Conservation (phyloP, 2,113 vertebrate species). For the Rattus rattus region DNA sequence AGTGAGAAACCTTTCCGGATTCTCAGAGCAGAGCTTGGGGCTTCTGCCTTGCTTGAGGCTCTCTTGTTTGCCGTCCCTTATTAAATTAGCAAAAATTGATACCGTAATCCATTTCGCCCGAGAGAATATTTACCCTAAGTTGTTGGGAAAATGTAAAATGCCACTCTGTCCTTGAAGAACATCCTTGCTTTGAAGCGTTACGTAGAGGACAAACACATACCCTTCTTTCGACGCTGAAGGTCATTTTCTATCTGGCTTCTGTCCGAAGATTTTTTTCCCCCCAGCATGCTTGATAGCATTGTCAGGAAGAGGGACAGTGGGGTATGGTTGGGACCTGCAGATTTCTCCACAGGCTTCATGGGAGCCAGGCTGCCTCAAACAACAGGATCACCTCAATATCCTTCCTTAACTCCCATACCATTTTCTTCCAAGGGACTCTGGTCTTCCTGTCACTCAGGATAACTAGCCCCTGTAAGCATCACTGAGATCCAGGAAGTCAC, state of each 20-base stretch:
- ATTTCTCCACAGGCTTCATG: conserved; percentile 73
- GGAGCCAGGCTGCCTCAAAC: conserved; percentile 79
- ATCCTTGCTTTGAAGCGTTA: conserved; percentile 34
- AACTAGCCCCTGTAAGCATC: conserved; percentile 80
- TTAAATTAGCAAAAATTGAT: conserved; percentile 23
- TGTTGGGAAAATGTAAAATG: conserved; percentile 59
- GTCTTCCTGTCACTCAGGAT: conserved; percentile 86
- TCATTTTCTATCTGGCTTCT: conserved; percentile 27
- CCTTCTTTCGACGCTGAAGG: conserved; percentile 55
- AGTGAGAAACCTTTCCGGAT: not conserved
- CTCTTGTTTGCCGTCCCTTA: conserved; percentile 50
- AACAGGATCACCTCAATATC: conserved; percentile 76
- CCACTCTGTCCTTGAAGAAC: conserved; percentile 20
- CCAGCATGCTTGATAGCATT: conserved; percentile 66
- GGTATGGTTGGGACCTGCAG: not conserved
- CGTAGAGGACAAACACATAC: conserved; percentile 30
- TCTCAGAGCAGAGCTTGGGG: not conserved
- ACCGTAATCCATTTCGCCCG: not conserved
- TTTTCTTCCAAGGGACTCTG: conserved; percentile 82
- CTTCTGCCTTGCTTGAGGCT: conserved; percentile 35
- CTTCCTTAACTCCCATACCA: conserved; percentile 64
- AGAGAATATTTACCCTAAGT: not conserved
- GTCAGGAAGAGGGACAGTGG: not conserved
- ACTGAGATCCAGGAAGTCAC: conserved; percentile 81
- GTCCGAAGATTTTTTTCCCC: conserved; percentile 49